These are phyloP conservation scores for Stenchaetothrips biformis DNA, from an alignment of 2,888 invertebrate species.

Conservation along the genomic window DNA sequence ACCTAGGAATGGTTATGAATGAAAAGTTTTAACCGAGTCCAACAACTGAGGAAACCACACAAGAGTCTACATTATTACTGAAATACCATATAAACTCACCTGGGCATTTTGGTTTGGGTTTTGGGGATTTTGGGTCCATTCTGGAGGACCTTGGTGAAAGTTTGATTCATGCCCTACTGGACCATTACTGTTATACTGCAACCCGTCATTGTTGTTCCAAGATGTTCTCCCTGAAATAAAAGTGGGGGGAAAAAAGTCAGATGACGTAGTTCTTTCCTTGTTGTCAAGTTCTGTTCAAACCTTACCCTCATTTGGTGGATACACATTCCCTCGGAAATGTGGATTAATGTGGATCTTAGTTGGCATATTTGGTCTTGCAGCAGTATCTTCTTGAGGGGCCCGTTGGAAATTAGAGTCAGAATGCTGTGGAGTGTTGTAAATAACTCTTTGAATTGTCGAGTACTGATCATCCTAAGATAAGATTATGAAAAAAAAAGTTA, in stretches of 20 bases:
- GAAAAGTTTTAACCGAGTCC: too few species aligned
- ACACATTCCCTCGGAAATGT: background rate
- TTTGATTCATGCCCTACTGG: too few species aligned
- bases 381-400: background rate
- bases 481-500: background rate
- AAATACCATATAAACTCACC: too few species aligned
- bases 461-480: constrained; percentile 4
- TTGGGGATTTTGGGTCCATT: too few species aligned
- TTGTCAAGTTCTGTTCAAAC: background rate
- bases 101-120: too few species aligned
- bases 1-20: too few species aligned
- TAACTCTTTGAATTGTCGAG: background rate
- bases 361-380: background rate
- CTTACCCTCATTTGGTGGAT: background rate
- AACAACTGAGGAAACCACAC: too few species aligned
- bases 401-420: background rate
- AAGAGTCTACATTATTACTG: too few species aligned
- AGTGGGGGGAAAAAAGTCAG: background rate
- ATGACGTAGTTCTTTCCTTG: too few species aligned
- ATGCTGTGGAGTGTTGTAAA: background rate
- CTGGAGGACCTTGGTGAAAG: too few species aligned
- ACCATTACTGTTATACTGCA: too few species aligned
- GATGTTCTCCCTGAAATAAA: background rate
- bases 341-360: constrained; percentile 7
- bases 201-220: too few species aligned